Percentiles rank a stretch among this genome's conserved stretches.
phyloP scores from a whole-genome alignment of 2,797 vertebrate species.

The Lerista edwardsae region DNA sequence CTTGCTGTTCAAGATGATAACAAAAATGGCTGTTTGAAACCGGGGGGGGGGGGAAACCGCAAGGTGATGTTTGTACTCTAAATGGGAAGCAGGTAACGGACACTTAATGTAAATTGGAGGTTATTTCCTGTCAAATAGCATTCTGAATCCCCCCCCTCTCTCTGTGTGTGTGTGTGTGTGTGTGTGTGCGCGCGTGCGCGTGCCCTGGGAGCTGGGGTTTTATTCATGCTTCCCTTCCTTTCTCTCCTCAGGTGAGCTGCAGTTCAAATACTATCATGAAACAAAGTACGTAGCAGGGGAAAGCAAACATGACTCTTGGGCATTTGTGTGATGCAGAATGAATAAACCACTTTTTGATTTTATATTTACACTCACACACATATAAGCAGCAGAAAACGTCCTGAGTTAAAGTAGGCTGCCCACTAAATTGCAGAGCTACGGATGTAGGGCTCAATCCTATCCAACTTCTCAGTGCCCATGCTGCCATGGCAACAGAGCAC shows the following conservation, averaged over 20 bases:
- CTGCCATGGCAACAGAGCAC: too few species aligned
- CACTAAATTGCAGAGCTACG: neutral
- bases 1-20: slow-evolving; percentile 8
- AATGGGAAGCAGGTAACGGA: slow-evolving; percentile 4
- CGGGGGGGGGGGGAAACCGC: neutral
- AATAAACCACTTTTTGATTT: neutral
- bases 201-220: neutral
- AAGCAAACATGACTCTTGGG: neutral
- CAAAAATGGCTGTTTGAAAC: neutral
- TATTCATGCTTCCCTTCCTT: slow-evolving; percentile 11
- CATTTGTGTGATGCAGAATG: neutral
- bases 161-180: neutral
- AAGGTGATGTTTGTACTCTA: neutral
- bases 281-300: neutral
- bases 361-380: neutral
- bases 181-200: too few species aligned
- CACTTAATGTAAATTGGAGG: neutral
- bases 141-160: neutral
- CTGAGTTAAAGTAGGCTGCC: neutral
- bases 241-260: neutral
- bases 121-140: slow-evolving; percentile 8
- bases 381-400: neutral
- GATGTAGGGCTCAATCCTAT: too few species aligned
- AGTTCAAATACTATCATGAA: slow-evolving; percentile 2
- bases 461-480: too few species aligned